A percentile compares a stretch with the other conserved stretches of the same genome.
These are phyloP conservation scores for Cantharis flavilabris DNA, from an alignment of 2,888 invertebrate species.

Conservation along the genomic window DNA sequence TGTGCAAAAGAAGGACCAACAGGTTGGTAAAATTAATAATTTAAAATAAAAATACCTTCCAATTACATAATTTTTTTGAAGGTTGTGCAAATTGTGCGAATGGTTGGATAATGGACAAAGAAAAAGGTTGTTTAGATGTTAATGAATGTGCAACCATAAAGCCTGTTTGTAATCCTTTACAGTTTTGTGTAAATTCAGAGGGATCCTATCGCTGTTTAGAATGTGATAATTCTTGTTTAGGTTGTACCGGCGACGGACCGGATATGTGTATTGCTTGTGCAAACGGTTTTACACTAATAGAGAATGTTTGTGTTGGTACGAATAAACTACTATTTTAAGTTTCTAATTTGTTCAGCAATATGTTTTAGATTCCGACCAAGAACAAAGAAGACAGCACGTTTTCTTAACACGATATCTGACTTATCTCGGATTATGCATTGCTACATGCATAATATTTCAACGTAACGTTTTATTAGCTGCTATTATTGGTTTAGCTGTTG, in stretches of 20 bases:
- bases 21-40: constrained; percentile 49
- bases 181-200: constrained; percentile 89
- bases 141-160: constrained; percentile 76
- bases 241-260: constrained; percentile 88
- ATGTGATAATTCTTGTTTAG: constrained; percentile 83
- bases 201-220: constrained; percentile 81
- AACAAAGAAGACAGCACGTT: constrained; percentile 62
- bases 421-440: constrained; percentile 81
- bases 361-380: constrained; percentile 55
- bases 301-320: constrained; percentile 77
- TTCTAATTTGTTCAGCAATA: neutral
- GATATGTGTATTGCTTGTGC: constrained; percentile 88
- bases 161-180: constrained; percentile 62
- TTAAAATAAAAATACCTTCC: too few relatives aligned
- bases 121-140: constrained; percentile 80
- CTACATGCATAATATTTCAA: constrained; percentile 85
- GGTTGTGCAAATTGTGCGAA: constrained; percentile 67
- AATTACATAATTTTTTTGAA: constrained; percentile 29
- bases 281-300: constrained; percentile 69
- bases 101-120: constrained; percentile 76
- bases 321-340: constrained; percentile 44
- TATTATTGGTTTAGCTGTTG: constrained; percentile 77
- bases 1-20: constrained; percentile 76
- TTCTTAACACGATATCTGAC: constrained; percentile 76
- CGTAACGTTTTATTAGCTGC: constrained; percentile 77